A percentile compares a stretch with the other conserved stretches of the same genome.
These are phyloP conservation scores for Notechis scutatus DNA, from an alignment of 2,113 vertebrate genomes.

Conservation along the genomic window DNA sequence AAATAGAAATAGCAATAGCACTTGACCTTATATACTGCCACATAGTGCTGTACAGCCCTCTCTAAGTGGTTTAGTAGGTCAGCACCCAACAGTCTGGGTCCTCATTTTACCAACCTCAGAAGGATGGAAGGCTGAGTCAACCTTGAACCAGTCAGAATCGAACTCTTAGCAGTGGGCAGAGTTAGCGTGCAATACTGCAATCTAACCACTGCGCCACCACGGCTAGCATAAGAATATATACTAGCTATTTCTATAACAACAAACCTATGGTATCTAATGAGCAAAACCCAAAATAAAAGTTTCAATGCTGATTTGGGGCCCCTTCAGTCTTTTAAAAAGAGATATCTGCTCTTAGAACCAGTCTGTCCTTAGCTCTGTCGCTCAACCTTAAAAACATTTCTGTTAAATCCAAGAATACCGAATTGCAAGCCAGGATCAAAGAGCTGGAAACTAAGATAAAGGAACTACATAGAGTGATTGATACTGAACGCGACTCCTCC, in stretches of 20 bases:
- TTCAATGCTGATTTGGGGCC: not conserved
- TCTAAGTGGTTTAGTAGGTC: too few relatives aligned
- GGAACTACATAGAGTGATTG: slow-evolving; percentile 73
- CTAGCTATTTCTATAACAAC: not conserved
- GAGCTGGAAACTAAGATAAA: slow-evolving; percentile 58
- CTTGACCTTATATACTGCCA: too few relatives aligned
- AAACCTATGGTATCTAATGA: not conserved
- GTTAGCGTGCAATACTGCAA: too few relatives aligned
- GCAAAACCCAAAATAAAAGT: not conserved
- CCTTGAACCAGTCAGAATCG: too few relatives aligned
- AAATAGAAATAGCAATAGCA: too few relatives aligned
- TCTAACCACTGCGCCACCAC: not conserved
- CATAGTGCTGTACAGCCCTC: too few relatives aligned
- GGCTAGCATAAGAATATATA: not conserved
- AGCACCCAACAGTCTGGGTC: too few relatives aligned
- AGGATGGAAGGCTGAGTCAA: too few relatives aligned
- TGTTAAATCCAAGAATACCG: slow-evolving; percentile 64
- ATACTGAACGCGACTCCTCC: slow-evolving; percentile 66
- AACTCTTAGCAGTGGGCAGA: too few relatives aligned
- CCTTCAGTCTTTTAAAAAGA: not conserved
- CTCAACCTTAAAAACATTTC: not conserved
- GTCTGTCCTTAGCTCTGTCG: not conserved
- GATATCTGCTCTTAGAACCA: not conserved
- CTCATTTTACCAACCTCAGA: too few relatives aligned
- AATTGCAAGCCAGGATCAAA: slow-evolving; percentile 35